Percentiles rank a stretch among this genome's conserved stretches.
Conservation (phyloP, 64 coral and sea anemone species). For the Porites lutea region DNA sequence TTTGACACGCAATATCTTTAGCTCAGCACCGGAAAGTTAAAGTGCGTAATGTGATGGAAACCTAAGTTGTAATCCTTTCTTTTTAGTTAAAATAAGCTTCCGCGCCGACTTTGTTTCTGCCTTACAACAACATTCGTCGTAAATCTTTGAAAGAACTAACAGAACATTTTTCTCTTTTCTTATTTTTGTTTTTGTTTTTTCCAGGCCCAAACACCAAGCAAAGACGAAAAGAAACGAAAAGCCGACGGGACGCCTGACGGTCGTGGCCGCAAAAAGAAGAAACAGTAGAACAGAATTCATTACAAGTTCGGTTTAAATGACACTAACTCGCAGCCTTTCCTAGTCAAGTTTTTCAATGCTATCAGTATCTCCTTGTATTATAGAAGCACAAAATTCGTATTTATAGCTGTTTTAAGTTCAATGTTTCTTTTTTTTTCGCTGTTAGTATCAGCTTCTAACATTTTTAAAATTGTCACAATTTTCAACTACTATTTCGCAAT, state of each 20-base stretch:
- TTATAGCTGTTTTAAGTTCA: background rate
- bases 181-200: background rate
- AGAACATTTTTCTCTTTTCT: background rate
- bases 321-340: background rate
- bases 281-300: conserved; percentile 34
- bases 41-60: no score
- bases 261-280: conserved; percentile 95
- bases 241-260: conserved; percentile 98
- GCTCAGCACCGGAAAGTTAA: no score
- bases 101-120: background rate
- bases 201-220: conserved; percentile 39
- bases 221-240: conserved; percentile 89
- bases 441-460: no score
- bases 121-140: background rate
- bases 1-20: no score
- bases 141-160: background rate
- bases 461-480: background rate
- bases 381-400: conserved; percentile 6
- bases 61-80: no score
- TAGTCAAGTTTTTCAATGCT: background rate
- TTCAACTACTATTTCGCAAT: background rate
- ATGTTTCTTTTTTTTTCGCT: background rate
- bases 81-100: no score
- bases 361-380: conserved; percentile 16
- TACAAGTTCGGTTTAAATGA: background rate